phyloP scores from a whole-genome alignment of 1,140 invertebrate species.

The Aleiodes sp. region DNA sequence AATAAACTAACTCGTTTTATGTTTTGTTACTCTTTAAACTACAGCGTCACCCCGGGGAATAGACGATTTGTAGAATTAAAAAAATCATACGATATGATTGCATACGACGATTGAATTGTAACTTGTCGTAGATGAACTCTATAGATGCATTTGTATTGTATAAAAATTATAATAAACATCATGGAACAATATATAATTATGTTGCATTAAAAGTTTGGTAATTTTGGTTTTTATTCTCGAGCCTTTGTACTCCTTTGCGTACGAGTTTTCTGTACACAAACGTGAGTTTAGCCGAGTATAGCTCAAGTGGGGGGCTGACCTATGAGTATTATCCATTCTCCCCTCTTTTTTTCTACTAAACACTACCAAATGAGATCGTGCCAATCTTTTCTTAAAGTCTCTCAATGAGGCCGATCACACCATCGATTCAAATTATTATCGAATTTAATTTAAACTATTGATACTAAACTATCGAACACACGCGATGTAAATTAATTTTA shows the following conservation, averaged over 20 bases:
- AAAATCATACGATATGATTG: conserved; percentile 3
- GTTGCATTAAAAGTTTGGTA: not conserved
- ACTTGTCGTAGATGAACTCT: not conserved
- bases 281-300: too few relatives aligned
- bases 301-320: not conserved
- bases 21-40: not conserved
- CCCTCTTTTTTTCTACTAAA: not conserved
- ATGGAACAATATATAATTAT: conserved; percentile 1
- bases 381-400: not conserved
- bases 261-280: not conserved
- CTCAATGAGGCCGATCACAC: too few relatives aligned
- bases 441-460: not conserved
- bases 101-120: conserved; percentile 1
- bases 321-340: not conserved
- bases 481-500: too few relatives aligned
- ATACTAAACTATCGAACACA: too few relatives aligned
- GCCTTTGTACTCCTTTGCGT: not conserved
- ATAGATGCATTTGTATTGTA: not conserved
- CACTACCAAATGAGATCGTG: conserved; percentile 9
- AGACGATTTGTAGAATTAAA: not conserved
- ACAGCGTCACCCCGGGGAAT: not conserved
- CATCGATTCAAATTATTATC: not conserved
- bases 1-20: not conserved
- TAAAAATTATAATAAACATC: not conserved
- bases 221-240: not conserved